These are phyloP conservation scores for Poeciliopsis prolifica DNA, from an alignment of 2,113 vertebrate genomes.

Conservation along the genomic window DNA sequence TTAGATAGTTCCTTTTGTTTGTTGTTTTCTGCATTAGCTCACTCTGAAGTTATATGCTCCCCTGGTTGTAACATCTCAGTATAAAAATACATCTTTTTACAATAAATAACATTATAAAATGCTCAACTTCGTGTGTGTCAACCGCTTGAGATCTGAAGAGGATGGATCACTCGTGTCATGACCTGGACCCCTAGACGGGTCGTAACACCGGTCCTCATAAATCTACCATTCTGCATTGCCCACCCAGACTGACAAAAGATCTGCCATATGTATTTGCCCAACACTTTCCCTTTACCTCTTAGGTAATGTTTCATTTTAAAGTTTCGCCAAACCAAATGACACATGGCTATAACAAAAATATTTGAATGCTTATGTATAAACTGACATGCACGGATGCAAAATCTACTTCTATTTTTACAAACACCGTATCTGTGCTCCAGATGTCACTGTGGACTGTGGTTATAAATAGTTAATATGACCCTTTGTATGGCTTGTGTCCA, in stretches of 20 bases:
- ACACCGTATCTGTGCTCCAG: conserved; percentile 57
- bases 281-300: background rate
- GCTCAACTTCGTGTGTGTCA: no score
- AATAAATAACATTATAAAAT: no score
- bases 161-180: no score
- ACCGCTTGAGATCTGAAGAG: no score
- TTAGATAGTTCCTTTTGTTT: no score
- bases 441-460: conserved; percentile 39
- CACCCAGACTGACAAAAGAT: conserved; percentile 1
- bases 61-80: no score
- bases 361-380: conserved; percentile 24
- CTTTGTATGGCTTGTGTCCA: background rate
- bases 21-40: no score
- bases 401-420: background rate
- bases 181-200: no score
- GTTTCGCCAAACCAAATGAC: conserved; percentile 27
- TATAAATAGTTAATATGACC: conserved; percentile 21
- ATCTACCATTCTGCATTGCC: background rate
- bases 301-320: conserved; percentile 31
- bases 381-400: conserved; percentile 20
- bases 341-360: conserved; percentile 21
- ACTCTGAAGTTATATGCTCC: no score
- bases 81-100: no score
- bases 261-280: background rate
- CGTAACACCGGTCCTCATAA: no score